Base-by-base conservation (phyloP, 2,113 vertebrate species). In the Planiliza haematocheilus region DNA sequence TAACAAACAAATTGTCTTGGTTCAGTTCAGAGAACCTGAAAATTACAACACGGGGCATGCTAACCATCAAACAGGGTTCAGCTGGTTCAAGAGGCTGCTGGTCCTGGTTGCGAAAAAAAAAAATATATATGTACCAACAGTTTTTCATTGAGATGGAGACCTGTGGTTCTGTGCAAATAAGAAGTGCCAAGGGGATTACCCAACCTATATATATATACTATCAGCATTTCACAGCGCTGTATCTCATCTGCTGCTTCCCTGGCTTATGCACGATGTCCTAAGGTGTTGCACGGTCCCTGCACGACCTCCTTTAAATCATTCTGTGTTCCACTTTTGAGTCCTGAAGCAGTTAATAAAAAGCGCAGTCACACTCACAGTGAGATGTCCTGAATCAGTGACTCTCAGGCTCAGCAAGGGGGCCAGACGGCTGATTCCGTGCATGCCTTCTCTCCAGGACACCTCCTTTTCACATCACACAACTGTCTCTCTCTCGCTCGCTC, bases 381-480 rank as follows among this genome's bases (percentile, higher is more conserved):
- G 37, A 72, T 72, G 46, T 71, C 74, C 79, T 81, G 79, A 87
- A 80, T 79, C 60, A 65, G 55, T 77, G 71, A 50, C 72, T 87
- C 77, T 64, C 50, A 57, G 8, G 57, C 89, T 89, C 88, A 83
- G 83, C 76, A 79, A 63, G 86, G 79, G 76, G 79, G 57, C 41
- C 81, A 84, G 70, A 36, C 80, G 79, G 10, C 57, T 89, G 74
- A 89, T 88, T 90, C 86, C 86, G 73, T 13, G 70, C 88, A 90
- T 91, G 77, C 87, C 83, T 92, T 86, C 83, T 80, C 81, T 77
- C 57, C 71, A 77, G 82, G 89, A 82, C 62, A 20, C 82, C 85
- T 80, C 79, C 68, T 82, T 64, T 76, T 85, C 77, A 79, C 60
- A 89, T 80, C 77, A 20, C 72, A 78, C 65, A 56, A 20, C 80